Evolutionary conservation across 2,113 vertebrate genomes (phyloP).

Genomic region (Pteropus alecto): DNA sequence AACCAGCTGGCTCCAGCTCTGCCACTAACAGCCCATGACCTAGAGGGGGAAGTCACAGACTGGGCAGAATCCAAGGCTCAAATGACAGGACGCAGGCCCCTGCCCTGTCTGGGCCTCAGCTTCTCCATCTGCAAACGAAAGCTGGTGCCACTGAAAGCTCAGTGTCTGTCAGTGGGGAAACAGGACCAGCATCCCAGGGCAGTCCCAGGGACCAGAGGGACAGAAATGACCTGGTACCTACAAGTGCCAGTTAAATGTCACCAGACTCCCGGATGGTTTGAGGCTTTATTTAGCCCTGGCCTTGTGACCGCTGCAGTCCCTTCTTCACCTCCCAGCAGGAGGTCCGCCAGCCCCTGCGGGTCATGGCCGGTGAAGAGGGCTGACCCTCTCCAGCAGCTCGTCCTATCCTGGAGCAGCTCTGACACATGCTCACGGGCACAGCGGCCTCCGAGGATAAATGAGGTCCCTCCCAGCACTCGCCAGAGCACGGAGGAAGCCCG

Average conservation of each 20-base stretch:
- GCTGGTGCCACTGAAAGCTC: background rate
- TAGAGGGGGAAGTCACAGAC: background rate
- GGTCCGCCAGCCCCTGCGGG: background rate
- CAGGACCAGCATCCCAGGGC: background rate
- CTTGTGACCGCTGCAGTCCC: background rate
- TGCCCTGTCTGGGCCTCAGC: background rate
- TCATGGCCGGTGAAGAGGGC: background rate
- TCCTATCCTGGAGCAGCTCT: background rate
- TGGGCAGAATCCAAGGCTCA: accelerated
- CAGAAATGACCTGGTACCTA: background rate
- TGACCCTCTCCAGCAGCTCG: background rate
- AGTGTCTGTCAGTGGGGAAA: accelerated
- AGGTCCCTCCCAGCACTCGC: background rate
- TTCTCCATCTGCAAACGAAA: background rate
- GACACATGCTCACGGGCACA: background rate
- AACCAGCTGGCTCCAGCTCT: background rate
- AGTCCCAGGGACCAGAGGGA: background rate
- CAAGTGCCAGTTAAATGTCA: accelerated
- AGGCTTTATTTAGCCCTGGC: background rate
- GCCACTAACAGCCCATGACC: background rate
- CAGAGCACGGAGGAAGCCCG: background rate
- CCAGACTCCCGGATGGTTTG: accelerated
- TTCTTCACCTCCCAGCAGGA: background rate
- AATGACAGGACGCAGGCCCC: background rate
- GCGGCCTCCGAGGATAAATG: background rate